Conservation (phyloP, 1,140 invertebrate genomes). For the Adelges cooleyi region DNA sequence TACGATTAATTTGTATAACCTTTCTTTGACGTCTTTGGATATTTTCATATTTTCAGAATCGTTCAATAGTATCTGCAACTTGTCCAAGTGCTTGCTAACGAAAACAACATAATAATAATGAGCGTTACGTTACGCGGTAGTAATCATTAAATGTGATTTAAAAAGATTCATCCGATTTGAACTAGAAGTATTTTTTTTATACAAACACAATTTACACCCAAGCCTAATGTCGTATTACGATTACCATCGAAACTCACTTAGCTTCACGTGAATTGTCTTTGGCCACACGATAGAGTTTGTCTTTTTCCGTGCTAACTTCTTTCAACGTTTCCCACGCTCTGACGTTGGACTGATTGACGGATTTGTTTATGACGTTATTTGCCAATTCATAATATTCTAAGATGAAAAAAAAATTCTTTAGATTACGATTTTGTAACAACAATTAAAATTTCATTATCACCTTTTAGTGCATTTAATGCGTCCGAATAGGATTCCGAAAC, state of each 20-base stretch:
- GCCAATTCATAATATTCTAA: conserved; percentile 32
- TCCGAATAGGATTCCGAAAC: conserved; percentile 7
- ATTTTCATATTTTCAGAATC: neutral
- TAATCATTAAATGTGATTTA: too few species aligned
- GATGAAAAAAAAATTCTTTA: conserved; percentile 12
- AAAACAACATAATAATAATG: neutral
- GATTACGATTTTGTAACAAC: conserved; percentile 30
- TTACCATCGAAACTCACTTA: conserved; percentile 27
- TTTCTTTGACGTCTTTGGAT: neutral
- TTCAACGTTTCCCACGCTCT: conserved; percentile 40
- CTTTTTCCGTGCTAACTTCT: conserved; percentile 44
- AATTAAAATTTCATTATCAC: conserved; percentile 33
- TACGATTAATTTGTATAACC: conserved; percentile 43
- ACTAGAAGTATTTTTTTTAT: too few species aligned
- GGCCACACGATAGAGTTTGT: conserved; percentile 41
- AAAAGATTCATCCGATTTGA: too few species aligned
- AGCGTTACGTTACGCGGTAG: too few species aligned
- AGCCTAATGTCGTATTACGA: too few species aligned
- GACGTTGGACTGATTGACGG: conserved; percentile 30
- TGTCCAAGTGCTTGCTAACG: neutral
- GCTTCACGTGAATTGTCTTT: conserved; percentile 40
- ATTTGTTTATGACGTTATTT: conserved; percentile 30
- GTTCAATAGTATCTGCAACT: neutral
- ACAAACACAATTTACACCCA: too few species aligned
- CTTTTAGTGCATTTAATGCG: neutral